A percentile compares a stretch with the other conserved stretches of the same genome.
Conservation (phyloP, 2,797 vertebrate genomes). For the Australoheros facetus region DNA sequence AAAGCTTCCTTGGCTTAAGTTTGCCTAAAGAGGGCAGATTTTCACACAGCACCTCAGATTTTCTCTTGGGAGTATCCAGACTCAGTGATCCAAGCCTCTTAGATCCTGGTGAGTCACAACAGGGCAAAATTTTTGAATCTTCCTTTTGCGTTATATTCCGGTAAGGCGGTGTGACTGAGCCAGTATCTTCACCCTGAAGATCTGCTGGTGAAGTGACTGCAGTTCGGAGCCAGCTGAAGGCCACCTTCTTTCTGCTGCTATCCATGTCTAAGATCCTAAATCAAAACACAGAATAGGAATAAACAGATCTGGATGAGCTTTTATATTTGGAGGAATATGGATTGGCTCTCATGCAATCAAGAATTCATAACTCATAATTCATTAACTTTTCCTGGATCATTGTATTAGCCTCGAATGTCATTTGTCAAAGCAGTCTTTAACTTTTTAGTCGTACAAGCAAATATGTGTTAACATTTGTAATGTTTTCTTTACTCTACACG, state of each 20-base stretch:
- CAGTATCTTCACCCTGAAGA: slow-evolving; percentile 15
- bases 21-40: slow-evolving; percentile 11
- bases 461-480: not conserved
- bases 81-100: slow-evolving; percentile 47
- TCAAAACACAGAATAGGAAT: not conserved
- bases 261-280: slow-evolving; percentile 61
- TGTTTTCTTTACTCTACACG: not conserved
- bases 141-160: slow-evolving; percentile 14
- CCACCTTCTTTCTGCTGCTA: slow-evolving; percentile 48
- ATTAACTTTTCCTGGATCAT: not conserved
- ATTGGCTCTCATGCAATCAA: not conserved
- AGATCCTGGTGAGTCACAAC: slow-evolving; percentile 59
- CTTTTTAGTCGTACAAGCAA: not conserved
- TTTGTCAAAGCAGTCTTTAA: not conserved
- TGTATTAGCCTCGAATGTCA: not conserved
- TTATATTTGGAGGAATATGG: not conserved
- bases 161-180: slow-evolving; percentile 15
- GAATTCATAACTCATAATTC: no score
- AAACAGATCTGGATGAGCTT: not conserved
- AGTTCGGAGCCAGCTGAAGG: slow-evolving; percentile 50
- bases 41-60: slow-evolving; percentile 18
- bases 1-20: slow-evolving; percentile 56
- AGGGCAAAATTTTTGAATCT: not conserved
- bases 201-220: slow-evolving; percentile 25
- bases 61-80: slow-evolving; percentile 73